Evolutionary conservation across 1,140 invertebrate species (phyloP).

Genomic region (Heliothis subflexa): DNA sequence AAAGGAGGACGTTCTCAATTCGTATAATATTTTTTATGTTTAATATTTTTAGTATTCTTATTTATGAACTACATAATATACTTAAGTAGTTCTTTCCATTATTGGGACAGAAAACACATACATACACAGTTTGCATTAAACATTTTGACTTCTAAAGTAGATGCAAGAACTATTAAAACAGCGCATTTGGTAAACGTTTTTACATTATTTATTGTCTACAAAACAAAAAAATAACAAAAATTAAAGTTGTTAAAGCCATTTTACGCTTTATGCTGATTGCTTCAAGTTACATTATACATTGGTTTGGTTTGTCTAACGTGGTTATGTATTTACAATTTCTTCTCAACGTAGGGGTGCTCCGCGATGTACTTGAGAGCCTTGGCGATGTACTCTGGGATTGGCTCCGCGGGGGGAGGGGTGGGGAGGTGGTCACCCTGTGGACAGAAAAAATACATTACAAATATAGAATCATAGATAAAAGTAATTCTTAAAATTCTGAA

Average conservation of each 20-base stretch:
- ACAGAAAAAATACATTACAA: conserved; percentile 44
- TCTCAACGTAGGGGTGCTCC: conserved; percentile 55
- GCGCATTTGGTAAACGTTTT: conserved; percentile 29
- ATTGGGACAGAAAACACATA: no score
- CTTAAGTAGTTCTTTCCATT: no score
- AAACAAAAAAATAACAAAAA: conserved; percentile 46
- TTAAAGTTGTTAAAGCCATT: conserved; percentile 44
- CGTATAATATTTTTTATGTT: no score
- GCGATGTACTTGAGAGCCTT: conserved; percentile 59
- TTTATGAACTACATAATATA: no score
- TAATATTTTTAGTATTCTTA: no score
- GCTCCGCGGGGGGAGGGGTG: conserved; percentile 56
- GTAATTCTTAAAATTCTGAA: background rate
- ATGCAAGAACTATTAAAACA: background rate
- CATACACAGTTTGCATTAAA: no score
- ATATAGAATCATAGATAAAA: background rate
- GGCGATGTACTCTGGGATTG: conserved; percentile 63
- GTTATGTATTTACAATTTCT: conserved; percentile 46
- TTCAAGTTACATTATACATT: background rate
- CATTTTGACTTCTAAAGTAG: background rate
- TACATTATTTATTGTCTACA: conserved; percentile 50
- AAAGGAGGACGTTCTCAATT: no score
- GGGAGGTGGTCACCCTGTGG: conserved; percentile 61
- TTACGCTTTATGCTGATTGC: conserved; percentile 11
- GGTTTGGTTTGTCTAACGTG: conserved; percentile 18